Evolutionary conservation across 2,797 vertebrate species (phyloP).

Genomic region (Sebastes oblongus): DNA sequence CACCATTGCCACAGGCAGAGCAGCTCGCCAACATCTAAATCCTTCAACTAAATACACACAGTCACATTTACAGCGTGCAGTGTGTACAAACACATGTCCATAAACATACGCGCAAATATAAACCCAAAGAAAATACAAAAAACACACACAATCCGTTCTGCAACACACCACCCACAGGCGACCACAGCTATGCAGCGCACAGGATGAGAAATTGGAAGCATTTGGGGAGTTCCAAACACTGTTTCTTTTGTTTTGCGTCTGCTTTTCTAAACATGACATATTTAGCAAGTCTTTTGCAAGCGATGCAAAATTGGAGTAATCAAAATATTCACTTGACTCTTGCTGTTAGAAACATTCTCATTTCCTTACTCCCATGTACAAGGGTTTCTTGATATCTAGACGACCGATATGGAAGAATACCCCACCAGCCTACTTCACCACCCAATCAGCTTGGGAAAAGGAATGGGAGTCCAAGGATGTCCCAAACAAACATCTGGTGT

Average conservation of each 20-base stretch:
- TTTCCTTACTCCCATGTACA: background rate
- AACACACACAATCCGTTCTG: background rate
- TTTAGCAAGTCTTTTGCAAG: conserved; percentile 46
- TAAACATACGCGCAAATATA: conserved; percentile 6
- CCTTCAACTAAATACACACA: conserved; percentile 31
- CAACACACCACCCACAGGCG: conserved; percentile 47
- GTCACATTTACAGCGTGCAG: background rate
- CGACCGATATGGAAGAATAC: no score
- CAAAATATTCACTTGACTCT: conserved; percentile 1
- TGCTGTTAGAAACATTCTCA: background rate
- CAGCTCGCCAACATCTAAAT: conserved; percentile 57
- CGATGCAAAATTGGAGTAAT: conserved; percentile 14
- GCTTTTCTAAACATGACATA: conserved; percentile 47
- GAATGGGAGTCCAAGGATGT: no score
- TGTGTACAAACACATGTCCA: conserved; percentile 11
- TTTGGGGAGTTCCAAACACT: conserved; percentile 40
- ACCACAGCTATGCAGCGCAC: conserved; percentile 68
- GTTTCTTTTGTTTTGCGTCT: conserved; percentile 46
- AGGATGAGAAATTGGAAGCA: conserved; percentile 44
- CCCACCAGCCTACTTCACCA: no score
- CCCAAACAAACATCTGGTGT: no score
- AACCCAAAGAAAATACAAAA: conserved; percentile 24
- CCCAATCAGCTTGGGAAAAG: no score
- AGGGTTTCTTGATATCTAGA: background rate
- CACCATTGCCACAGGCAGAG: conserved; percentile 50